Base-by-base conservation (phyloP, 2,113 vertebrate genomes). In the Gymnogyps californianus region DNA sequence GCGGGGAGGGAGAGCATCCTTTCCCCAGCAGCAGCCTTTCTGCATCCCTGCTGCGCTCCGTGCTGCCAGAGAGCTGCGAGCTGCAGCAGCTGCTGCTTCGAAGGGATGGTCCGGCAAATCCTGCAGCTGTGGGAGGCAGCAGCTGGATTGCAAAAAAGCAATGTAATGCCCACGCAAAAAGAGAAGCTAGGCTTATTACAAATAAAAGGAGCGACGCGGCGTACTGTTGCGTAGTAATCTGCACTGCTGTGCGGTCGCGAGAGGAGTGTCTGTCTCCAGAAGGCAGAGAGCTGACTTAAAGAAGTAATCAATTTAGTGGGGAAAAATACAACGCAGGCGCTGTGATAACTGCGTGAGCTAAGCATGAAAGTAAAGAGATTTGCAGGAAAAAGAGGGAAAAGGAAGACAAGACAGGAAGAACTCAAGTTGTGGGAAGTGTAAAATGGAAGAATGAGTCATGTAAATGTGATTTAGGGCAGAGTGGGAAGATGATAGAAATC, bases 401-500 rank as follows among this genome's bases (percentile, higher is more conserved):
- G 77, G 91, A 91, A 92, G 89, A 34, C 38, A 87, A 80, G 95
- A 29, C 71, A 92, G 94, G 89, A 97, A 90, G 59, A 87, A 44
- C 69, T 91, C 21, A 19, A 36, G 58, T 77, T 87, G 93, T 95
- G 93, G 95, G 93, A 94, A 91, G 96, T 95, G 93, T 95, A 85
- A 96, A 93, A 76, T 90, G 42, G 70, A 89, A 91, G 66, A 87
- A 65, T 87, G 95, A 95, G 92, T 77, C 90, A 83, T 54, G 52
- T 61, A 85, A 87, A 91, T 90, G 90, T 69, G 95, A 91, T 87
- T 91, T 96, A 31, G 81, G 46, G 57, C 17, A 83, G 89, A 90
- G 93, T 96, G 91, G 96, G 96, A 95, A 94, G 95, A 89, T 93
- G 87, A 64, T 38, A 89, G 90, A 94, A 94, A 71, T 83, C 67